Conservation (phyloP, 2,797 vertebrate species). For the Chlorospingus flavigularis region DNA sequence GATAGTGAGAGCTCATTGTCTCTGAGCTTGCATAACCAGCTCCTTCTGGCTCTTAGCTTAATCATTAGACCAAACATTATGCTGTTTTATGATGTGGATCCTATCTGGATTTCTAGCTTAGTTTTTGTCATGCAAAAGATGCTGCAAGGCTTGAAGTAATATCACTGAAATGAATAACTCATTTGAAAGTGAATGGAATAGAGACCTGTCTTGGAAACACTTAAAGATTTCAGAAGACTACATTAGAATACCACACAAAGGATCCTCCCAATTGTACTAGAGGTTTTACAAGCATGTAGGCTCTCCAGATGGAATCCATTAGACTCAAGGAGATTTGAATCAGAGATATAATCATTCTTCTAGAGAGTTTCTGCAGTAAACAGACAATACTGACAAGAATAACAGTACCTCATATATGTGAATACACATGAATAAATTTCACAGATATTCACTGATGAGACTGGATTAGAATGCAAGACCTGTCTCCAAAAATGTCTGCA, state of each 20-base stretch:
- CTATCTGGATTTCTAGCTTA: neutral
- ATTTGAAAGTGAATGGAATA: constrained; percentile 47
- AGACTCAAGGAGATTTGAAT: neutral
- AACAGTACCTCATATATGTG: neutral
- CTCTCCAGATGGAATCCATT: constrained; percentile 7
- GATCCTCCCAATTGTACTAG: neutral
- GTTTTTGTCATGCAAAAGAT: constrained; percentile 42
- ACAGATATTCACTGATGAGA: neutral
- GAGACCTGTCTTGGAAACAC: neutral
- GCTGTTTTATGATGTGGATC: neutral
- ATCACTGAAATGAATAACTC: constrained; percentile 35
- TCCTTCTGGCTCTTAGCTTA: constrained; percentile 7
- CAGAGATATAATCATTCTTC: neutral
- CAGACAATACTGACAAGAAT: neutral
- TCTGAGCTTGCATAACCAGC: neutral
- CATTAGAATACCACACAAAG: neutral
- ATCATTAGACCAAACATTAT: constrained; percentile 23
- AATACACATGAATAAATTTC: neutral
- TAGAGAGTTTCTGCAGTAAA: neutral
- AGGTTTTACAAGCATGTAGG: neutral
- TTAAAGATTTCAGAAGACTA: constrained; percentile 21
- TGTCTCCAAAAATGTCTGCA: neutral
- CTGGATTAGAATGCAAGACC: neutral
- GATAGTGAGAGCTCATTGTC: neutral
- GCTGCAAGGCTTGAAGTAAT: constrained; percentile 8